Base-by-base conservation (phyloP, 1,140 invertebrate genomes). In the Heliconius hermathena region DNA sequence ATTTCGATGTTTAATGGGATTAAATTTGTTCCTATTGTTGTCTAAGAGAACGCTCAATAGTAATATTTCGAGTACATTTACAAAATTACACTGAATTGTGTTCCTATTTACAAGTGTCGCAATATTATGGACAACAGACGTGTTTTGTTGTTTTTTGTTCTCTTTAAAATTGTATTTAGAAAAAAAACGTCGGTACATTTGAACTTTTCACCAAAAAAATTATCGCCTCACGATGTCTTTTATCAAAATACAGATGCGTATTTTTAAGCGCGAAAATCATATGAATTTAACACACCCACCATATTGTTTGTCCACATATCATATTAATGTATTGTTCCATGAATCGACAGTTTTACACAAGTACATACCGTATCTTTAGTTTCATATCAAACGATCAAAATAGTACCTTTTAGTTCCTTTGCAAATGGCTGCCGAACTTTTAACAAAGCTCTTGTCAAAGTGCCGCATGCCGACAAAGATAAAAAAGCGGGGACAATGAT, bases 341-440 rank as follows among this genome's bases (percentile, higher is more conserved):
- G 83, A 89, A 82, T 89, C 87, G 86, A 77, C 87, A 86, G 81
- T 86, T 87, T 88, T 78, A 82, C 80, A 89, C 83, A 89, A 91
- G 88, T 89, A 86, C 84, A 81, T 89, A 85, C 84, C 82, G 82
- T 85, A 80, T 87, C 86, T 89, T 87, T 88, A 85, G 86, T 90
- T 90, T 85, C 81, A 80, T 91, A 90, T 92, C 88, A 86, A 88
- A 93, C 86, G 89, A 92, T 93, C 91, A 93, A 91, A 93, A 92
- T 85, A 92, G 80, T 88, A 88, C 83, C 81, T 78, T 80, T 80
- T 84, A 86, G 82, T 86, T 84, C 86, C 85, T 87, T 89, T 89
- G 83, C 85, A 85, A 89, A 88, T 85, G 85, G 82, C 79, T 83
- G 91, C 89, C 91, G 88, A 91, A 90, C 84, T 92, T 89, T 88